Conservation (phyloP, 2,113 vertebrate species). For the Malurus elegans region DNA sequence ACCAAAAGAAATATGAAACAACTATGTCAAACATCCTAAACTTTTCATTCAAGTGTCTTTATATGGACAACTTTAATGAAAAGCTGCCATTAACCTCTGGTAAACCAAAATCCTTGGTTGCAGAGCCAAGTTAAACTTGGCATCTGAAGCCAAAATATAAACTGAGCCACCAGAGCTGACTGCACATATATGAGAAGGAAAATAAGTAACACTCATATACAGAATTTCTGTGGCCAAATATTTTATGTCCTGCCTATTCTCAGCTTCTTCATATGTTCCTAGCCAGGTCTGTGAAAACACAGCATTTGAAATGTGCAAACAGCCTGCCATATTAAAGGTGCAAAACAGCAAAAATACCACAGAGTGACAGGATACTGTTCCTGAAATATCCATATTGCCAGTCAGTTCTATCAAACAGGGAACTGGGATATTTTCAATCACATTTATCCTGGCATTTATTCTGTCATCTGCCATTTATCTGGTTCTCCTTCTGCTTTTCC, state of each 20-base stretch:
- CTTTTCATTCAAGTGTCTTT: conserved; percentile 14
- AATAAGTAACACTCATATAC: conserved; percentile 7
- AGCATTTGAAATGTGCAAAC: background rate
- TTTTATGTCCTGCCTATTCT: conserved; percentile 17
- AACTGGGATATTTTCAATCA: background rate
- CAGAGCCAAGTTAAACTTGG: conserved; percentile 45
- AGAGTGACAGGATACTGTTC: background rate
- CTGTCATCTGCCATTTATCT: no score
- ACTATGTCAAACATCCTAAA: conserved; percentile 11
- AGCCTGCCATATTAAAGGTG: background rate
- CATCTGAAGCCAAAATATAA: conserved; percentile 20
- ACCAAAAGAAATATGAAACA: background rate
- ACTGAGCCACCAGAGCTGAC: conserved; percentile 26
- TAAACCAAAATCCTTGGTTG: conserved; percentile 31
- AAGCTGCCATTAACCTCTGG: conserved; percentile 34
- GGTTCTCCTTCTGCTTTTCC: background rate
- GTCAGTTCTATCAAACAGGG: background rate
- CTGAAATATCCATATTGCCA: background rate
- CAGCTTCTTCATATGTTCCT: background rate
- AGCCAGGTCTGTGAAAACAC: background rate
- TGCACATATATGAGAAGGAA: conserved; percentile 27
- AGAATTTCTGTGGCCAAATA: conserved; percentile 18
- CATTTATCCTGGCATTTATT: background rate
- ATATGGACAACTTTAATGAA: conserved; percentile 18
- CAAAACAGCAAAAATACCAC: background rate